Evolutionary conservation across 2,113 vertebrate genomes (phyloP).

Genomic region (Ochotona curzoniae): DNA sequence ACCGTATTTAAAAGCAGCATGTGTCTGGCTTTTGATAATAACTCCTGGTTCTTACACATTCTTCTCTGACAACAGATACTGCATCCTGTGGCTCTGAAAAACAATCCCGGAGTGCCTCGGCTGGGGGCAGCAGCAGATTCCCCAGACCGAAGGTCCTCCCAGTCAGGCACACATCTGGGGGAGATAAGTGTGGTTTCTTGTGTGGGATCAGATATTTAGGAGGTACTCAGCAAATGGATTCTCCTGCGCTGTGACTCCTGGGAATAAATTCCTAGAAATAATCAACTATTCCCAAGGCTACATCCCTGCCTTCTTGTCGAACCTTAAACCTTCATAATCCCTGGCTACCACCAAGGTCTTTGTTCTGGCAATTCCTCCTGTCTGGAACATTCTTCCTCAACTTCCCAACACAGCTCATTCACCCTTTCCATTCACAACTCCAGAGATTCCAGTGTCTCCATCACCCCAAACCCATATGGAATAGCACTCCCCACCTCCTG

Average conservation of each 20-base stretch:
- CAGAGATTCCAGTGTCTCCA: not conserved
- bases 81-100: not conserved
- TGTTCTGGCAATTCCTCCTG: not conserved
- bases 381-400: not conserved
- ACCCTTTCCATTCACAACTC: not conserved
- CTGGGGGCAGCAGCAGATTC: not conserved
- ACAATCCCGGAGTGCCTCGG: not conserved
- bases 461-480: not conserved
- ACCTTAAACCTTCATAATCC: not conserved
- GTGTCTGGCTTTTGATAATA: constrained; percentile 20
- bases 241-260: not conserved
- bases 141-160: not conserved
- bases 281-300: not conserved
- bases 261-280: not conserved
- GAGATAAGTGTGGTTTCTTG: not conserved
- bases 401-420: not conserved
- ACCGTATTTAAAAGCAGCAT: not conserved
- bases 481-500: not conserved
- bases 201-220: not conserved
- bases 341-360: not conserved
- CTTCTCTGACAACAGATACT: not conserved
- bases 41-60: not conserved
- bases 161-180: not conserved
- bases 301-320: not conserved
- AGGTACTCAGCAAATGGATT: not conserved